Percentiles rank a stretch among this genome's conserved stretches.
These are phyloP conservation scores for Gobio occitaniae DNA, from an alignment of 2,797 vertebrate genomes.

Conservation along the genomic window DNA sequence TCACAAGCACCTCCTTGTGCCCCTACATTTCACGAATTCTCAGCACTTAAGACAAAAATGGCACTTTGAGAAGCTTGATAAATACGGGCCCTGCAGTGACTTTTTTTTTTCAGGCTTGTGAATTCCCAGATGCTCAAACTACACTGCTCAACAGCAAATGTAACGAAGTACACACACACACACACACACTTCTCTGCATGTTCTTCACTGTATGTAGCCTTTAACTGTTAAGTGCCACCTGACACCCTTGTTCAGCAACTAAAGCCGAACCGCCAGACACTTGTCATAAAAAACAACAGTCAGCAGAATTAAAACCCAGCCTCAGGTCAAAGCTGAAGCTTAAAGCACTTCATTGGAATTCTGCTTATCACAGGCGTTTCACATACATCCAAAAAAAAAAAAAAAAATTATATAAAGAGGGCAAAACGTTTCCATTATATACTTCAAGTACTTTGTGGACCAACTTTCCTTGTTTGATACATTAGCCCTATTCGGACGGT, in stretches of 20 bases:
- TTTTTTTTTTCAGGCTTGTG: neutral
- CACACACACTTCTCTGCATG: neutral
- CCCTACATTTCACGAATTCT: too few relatives aligned
- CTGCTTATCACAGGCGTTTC: conserved; percentile 17
- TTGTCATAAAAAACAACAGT: conserved; percentile 43
- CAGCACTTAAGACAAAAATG: too few relatives aligned
- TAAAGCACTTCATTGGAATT: conserved; percentile 28
- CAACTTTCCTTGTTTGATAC: neutral
- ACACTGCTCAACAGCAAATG: neutral
- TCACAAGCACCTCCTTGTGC: too few relatives aligned
- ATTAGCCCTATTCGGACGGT: too few relatives aligned
- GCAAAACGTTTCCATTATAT: neutral
- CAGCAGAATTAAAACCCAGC: conserved; percentile 46
- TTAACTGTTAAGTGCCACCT: conserved; percentile 28
- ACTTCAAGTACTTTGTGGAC: conserved; percentile 1
- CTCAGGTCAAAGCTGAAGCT: conserved; percentile 35
- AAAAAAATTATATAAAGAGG: neutral
- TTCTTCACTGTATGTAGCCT: conserved; percentile 11
- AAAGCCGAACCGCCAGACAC: conserved; percentile 19
- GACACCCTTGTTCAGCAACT: conserved; percentile 30
- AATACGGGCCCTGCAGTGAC: neutral
- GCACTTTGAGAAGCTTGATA: too few relatives aligned
- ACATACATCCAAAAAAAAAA: neutral
- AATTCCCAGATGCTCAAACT: neutral
- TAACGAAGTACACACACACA: neutral